A percentile compares a stretch with the other conserved stretches of the same genome.
Evolutionary conservation across 2,888 invertebrate species (phyloP).

Genomic region (Trachelus troglodyta): DNA sequence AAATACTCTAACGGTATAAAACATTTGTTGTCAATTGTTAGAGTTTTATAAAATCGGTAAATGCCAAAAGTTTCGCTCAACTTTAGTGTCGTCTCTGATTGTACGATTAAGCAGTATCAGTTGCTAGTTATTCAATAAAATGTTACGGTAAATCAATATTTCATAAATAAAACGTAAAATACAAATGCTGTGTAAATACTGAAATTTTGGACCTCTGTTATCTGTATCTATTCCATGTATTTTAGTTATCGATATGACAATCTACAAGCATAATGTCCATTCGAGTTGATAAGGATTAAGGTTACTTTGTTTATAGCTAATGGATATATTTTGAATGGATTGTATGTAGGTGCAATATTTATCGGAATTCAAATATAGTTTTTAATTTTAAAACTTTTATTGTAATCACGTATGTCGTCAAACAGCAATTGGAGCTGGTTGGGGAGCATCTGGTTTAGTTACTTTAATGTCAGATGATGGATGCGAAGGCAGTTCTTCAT

Average conservation of each 20-base stretch:
- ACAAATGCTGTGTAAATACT: not conserved
- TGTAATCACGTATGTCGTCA: constrained; percentile 46
- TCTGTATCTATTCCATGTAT: not conserved
- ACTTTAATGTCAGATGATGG: constrained; percentile 84
- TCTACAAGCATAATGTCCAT: not conserved
- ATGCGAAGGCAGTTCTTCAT: constrained; percentile 81
- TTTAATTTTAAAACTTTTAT: constrained; percentile 17
- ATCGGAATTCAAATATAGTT: not conserved
- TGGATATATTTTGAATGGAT: not conserved
- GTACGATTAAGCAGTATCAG: not conserved
- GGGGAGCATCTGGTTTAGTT: constrained; percentile 71
- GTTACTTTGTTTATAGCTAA: not conserved
- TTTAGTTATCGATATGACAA: not conserved
- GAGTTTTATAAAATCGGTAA: not conserved
- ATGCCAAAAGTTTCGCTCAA: not conserved
- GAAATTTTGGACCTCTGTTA: not conserved
- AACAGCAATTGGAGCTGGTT: constrained; percentile 67
- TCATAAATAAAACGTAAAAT: constrained; percentile 2
- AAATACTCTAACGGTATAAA: too few relatives aligned
- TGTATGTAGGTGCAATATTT: not conserved
- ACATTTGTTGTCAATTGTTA: not conserved
- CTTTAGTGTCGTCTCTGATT: not conserved
- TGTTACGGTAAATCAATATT: not conserved
- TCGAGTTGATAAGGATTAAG: not conserved
- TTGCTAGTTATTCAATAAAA: not conserved